Evolutionary conservation across 2,888 invertebrate genomes (phyloP), one percentile per base, ranked within the genome.

Genomic region (Arrhopalites spinosus): DNA sequence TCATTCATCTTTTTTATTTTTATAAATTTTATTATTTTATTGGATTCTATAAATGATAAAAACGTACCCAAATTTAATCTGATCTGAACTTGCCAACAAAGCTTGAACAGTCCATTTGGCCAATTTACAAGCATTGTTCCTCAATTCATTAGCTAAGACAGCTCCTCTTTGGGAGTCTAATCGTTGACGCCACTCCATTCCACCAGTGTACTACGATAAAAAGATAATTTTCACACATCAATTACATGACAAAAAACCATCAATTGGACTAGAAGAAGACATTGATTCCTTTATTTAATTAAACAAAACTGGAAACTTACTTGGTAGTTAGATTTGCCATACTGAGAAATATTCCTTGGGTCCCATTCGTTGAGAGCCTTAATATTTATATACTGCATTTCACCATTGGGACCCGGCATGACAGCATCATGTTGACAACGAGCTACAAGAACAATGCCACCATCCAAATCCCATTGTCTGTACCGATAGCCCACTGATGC

Each of bases 351-450:
- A 30, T 74, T 68, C 17, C 96, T 94, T 0, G 97, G 95, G 87
- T 99, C 98, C 98, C 98, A 99, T 86, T 99, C 99, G 87, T 99
- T 99, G 25, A 99, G 88, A 0, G 99, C 97, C 87, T 98, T 98
- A 85, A 99, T 94, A 8, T 95, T 93, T 68, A 99, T 88, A 87
- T 93, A 97, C 87, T 98, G 98, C 0, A 90, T 89, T 85, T 97
- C 96, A 77, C 93, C 94, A 83, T 91, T 93, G 0, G 95, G 93
- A 0, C 93, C 92, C 81, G 91, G 91, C 86, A 94, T 89, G 0
- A 95, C 96, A 0, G 97, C 98, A 87, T 99, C 99, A 85, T 97
- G 96, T 85, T 99, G 98, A 86, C 98, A 97, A 74, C 99, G 91
- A 0, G 94, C 92, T 72, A 99, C 93, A 80, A 99, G 87, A 30